These are phyloP conservation scores for Malthinus flaveolus DNA, from an alignment of 2,888 invertebrate species.

Conservation along the genomic window DNA sequence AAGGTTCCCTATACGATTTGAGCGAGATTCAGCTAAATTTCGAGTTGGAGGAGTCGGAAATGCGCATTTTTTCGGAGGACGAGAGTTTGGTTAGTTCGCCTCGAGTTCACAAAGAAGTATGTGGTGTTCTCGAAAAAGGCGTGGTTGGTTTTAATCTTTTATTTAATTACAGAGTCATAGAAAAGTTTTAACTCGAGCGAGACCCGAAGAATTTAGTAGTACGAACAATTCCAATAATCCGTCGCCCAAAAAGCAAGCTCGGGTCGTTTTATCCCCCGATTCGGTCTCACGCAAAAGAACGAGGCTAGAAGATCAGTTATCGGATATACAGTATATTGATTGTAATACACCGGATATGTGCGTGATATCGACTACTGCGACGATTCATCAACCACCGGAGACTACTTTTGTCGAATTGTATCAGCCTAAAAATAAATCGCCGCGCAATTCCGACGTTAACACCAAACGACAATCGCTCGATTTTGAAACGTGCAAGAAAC, in stretches of 20 bases:
- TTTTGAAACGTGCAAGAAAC: conserved; percentile 38
- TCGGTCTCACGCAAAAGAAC: conserved; percentile 65
- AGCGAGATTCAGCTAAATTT: conserved; percentile 84
- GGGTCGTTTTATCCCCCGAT: conserved; percentile 57
- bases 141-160: neutral
- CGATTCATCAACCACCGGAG: conserved; percentile 43
- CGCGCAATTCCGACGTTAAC: conserved; percentile 46
- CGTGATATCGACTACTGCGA: conserved; percentile 48
- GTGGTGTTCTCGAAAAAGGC: conserved; percentile 28
- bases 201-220: conserved; percentile 61
- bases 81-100: conserved; percentile 69
- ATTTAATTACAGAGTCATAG: conserved; percentile 55
- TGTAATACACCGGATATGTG: conserved; percentile 69
- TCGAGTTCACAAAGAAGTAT: conserved; percentile 56
- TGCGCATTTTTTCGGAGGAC: conserved; percentile 88
- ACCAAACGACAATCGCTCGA: conserved; percentile 49
- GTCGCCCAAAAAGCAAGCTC: conserved; percentile 64
- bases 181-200: conserved; percentile 56
- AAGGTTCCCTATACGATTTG: conserved; percentile 64
- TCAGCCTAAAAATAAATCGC: conserved; percentile 52
- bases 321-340: conserved; percentile 81
- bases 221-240: conserved; percentile 61
- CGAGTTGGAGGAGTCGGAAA: conserved; percentile 82
- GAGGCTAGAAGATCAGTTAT: conserved; percentile 76
- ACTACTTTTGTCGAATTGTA: conserved; percentile 39